phyloP scores from a whole-genome alignment of 2,113 vertebrate genomes.

The Cepphus grylle region DNA sequence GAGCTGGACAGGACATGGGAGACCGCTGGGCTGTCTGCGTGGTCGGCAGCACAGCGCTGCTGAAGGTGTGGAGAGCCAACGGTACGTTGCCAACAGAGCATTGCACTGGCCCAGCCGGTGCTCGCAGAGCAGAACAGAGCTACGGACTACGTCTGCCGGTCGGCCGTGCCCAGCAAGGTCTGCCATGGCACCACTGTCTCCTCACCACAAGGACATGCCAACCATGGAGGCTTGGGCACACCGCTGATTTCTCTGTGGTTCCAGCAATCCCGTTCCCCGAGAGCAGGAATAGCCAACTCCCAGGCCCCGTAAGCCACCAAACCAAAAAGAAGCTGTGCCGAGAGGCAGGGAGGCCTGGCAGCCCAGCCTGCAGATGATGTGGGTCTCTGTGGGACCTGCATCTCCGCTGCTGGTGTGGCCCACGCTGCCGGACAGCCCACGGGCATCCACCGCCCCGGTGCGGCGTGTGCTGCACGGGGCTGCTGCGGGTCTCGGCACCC shows the following conservation, averaged over 20 bases:
- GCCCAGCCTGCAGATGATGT: accelerated
- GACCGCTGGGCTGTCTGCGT: not conserved
- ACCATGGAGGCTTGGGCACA: too few species aligned
- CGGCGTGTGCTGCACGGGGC: not conserved
- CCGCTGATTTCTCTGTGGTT: not conserved
- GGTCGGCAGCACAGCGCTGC: not conserved
- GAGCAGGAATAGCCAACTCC: not conserved
- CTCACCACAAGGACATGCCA: not conserved
- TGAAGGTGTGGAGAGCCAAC: not conserved
- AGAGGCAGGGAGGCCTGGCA: not conserved
- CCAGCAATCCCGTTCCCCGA: not conserved
- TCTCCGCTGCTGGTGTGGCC: not conserved
- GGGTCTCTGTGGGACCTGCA: not conserved
- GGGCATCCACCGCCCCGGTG: accelerated
- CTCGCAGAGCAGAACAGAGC: not conserved
- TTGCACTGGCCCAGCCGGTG: too few species aligned
- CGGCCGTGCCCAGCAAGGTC: not conserved
- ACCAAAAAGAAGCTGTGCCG: not conserved
- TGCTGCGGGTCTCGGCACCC: not conserved
- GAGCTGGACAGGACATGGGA: not conserved
- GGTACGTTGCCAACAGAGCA: accelerated
- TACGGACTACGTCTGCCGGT: not conserved
- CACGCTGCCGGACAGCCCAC: accelerated
- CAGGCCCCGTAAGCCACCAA: not conserved
- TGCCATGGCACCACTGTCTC: not conserved